Percentiles rank a stretch among this genome's conserved stretches.
These are phyloP conservation scores for Tapirus indicus DNA, from an alignment of 2,797 vertebrate genomes.

Conservation along the genomic window DNA sequence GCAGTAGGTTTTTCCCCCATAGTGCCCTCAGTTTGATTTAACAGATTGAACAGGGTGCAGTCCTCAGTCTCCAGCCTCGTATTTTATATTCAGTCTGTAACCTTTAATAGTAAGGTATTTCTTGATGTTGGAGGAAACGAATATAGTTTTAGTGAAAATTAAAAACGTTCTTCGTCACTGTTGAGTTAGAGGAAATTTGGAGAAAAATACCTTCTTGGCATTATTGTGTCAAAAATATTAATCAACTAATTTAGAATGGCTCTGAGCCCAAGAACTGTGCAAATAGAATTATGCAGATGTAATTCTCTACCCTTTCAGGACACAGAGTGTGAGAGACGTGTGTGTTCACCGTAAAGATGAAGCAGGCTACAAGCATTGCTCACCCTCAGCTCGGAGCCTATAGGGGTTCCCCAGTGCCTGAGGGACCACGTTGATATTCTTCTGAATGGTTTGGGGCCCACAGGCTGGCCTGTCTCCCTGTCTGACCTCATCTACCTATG, in stretches of 20 bases:
- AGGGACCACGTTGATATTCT: background rate
- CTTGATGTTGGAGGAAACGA: constrained; percentile 15
- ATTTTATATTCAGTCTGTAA: background rate
- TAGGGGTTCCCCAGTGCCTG: background rate
- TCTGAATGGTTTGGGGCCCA: background rate
- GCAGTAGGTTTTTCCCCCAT: background rate
- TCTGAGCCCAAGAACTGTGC: constrained; percentile 36
- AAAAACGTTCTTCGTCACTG: constrained; percentile 21
- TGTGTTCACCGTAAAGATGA: background rate
- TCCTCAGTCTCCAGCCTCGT: background rate
- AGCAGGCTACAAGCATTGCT: background rate
- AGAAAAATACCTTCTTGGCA: constrained; percentile 18
- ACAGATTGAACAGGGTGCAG: background rate
- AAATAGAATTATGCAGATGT: background rate
- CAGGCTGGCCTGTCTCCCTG: background rate
- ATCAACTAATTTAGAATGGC: constrained; percentile 19
- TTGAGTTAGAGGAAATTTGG: constrained; percentile 50
- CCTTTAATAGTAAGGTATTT: constrained; percentile 15
- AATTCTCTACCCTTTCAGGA: background rate
- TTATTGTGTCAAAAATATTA: constrained; percentile 23
- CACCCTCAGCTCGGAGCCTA: background rate
- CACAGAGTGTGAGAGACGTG: background rate
- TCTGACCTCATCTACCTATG: background rate
- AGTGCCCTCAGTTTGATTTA: background rate
- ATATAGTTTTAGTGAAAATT: constrained; percentile 52